Conservation (phyloP, 2,888 invertebrate species). For the Phlogophora meticulosa region DNA sequence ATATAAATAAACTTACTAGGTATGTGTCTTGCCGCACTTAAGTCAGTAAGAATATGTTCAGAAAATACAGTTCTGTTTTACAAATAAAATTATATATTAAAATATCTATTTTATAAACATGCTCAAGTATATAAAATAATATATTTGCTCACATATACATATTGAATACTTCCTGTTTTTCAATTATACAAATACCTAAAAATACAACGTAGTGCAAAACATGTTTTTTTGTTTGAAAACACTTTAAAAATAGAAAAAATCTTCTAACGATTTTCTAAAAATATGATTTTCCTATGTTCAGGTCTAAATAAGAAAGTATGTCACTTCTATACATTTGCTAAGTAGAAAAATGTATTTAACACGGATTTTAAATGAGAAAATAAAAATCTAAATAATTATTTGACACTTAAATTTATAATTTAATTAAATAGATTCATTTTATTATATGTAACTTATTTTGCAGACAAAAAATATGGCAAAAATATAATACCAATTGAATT, state of each 20-base stretch:
- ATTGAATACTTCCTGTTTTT: neutral
- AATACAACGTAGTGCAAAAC: constrained; percentile 18
- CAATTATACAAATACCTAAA: neutral
- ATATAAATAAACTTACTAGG: constrained; percentile 16
- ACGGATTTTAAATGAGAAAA: neutral
- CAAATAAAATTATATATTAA: constrained; percentile 37
- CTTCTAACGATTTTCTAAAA: constrained; percentile 1
- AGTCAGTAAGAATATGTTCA: constrained; percentile 21
- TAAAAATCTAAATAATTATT: neutral
- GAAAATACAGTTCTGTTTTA: constrained; percentile 22
- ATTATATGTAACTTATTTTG: neutral
- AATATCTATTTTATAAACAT: constrained; percentile 40
- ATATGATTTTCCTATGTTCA: constrained; percentile 22
- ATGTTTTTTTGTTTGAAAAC: neutral
- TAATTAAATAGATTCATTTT: neutral
- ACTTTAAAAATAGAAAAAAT: neutral
- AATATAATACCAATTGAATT: neutral
- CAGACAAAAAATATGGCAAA: constrained; percentile 10
- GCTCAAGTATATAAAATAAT: constrained; percentile 55
- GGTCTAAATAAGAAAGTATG: neutral
- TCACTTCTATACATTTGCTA: neutral
- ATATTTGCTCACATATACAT: constrained; percentile 46
- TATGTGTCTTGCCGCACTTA: constrained; percentile 17
- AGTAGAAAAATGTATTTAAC: neutral
- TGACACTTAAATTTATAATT: constrained; percentile 5